Percentiles rank a stretch among this genome's conserved stretches.
Evolutionary conservation across 2,888 invertebrate genomes (phyloP).

Genomic region (Crepidodera aurea): DNA sequence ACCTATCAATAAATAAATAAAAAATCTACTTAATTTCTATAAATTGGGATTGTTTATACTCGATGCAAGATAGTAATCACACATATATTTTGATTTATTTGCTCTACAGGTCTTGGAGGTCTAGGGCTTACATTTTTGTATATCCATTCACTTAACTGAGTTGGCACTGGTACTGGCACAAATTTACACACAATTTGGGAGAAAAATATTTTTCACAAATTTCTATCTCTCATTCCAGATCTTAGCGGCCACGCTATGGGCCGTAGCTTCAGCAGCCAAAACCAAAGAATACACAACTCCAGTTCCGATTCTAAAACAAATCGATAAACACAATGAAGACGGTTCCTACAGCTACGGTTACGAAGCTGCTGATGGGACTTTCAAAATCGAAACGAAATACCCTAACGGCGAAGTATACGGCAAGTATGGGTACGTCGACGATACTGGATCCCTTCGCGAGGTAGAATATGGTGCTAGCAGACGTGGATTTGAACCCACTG

Average conservation of each 20-base stretch:
- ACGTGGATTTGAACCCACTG: conserved; percentile 83
- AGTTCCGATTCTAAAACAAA: conserved; percentile 82
- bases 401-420: conserved; percentile 85
- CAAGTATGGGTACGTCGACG: conserved; percentile 90
- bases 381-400: conserved; percentile 89
- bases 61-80: too few relatives aligned
- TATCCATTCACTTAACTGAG: too few relatives aligned
- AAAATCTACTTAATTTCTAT: too few relatives aligned
- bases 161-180: too few relatives aligned
- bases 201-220: too few relatives aligned
- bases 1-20: too few relatives aligned
- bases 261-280: conserved; percentile 51
- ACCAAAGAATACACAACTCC: conserved; percentile 73
- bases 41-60: too few relatives aligned
- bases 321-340: conserved; percentile 86
- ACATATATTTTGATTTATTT: too few relatives aligned
- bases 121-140: too few relatives aligned
- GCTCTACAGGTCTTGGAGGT: too few relatives aligned
- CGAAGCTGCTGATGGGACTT: conserved; percentile 86
- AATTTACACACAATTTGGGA: too few relatives aligned
- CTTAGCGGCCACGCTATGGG: conserved; percentile 52
- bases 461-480: conserved; percentile 86
- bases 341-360: conserved; percentile 90
- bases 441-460: conserved; percentile 76
- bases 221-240: too few relatives aligned